Conservation (phyloP, 2,888 invertebrate species). For the Pseudococcus jackbeardsleyi region DNA sequence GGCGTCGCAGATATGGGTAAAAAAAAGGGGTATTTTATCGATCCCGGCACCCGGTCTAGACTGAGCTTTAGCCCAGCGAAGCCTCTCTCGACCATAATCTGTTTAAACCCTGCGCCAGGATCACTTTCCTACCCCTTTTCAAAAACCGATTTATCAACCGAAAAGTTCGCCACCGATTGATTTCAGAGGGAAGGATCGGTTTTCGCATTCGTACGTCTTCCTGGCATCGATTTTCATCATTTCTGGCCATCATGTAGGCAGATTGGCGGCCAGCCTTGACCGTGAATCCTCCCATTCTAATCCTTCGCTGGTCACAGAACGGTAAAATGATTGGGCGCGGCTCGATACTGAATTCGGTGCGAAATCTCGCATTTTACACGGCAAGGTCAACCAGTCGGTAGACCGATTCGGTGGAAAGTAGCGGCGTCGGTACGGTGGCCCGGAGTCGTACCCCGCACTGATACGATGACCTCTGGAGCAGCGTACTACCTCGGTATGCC, state of each 20-base stretch:
- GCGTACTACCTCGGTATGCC: background rate
- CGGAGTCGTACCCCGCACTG: background rate
- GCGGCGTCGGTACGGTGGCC: background rate
- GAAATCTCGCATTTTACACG: background rate
- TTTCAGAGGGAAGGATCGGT: too few relatives aligned
- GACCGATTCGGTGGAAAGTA: background rate
- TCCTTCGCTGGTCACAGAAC: conserved; percentile 3
- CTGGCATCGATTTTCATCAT: background rate
- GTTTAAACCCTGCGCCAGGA: background rate
- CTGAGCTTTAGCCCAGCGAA: background rate
- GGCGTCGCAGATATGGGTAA: background rate
- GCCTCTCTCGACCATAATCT: background rate
- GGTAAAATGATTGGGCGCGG: background rate
- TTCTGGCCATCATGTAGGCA: background rate
- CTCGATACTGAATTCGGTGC: background rate
- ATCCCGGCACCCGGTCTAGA: conserved; percentile 1
- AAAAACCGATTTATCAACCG: background rate
- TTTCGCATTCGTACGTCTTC: too few relatives aligned
- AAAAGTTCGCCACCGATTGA: background rate
- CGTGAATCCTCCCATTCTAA: background rate
- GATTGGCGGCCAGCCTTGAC: background rate
- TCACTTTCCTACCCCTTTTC: background rate
- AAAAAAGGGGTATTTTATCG: conserved; percentile 8
- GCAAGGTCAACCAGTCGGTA: conserved; percentile 10
- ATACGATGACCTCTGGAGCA: conserved; percentile 9